Base-by-base conservation (phyloP, 2,113 vertebrate species). In the Oryzias woworae region DNA sequence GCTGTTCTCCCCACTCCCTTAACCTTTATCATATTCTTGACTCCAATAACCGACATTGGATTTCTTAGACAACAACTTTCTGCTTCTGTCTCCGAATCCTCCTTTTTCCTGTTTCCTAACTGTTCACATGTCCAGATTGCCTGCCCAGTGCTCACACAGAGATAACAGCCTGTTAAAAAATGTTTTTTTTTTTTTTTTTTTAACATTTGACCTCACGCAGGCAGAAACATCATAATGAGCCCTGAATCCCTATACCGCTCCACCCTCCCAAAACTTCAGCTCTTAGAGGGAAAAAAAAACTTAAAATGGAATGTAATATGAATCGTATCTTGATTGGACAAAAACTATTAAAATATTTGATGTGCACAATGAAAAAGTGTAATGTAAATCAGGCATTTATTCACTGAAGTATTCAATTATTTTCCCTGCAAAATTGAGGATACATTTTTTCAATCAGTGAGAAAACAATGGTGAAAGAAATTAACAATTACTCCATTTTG, bases 1-100 rank as follows among this genome's bases (percentile, higher is more conserved):
- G 7, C 52, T 73, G 42, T 50, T 53, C 18, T 53, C 8, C 61
- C 45, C 17, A 20, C 47, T 42, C 61, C 18, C 31, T 66, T 54
- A 36, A 10, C 2, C 14, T n/a, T 57, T 60, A 52, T 58, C 12
- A 46, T 61, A 55, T 56, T 45, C 7, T 48, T 26, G 24, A 42
- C 28, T 53, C 22, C 22, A 66, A 56, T 63, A 41, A 66, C 44
- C 22, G 18, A 13, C 16, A 45, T 41, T 6, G 4, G n/a, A 20
- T 59, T 44, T 24, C 12, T 4, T 49, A 58, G 3, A 41, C 48
- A 53, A 7, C 45, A 7, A 16, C 7, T 6, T 18, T n/a, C 13
- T 14, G 58, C 28, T 22, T 24, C 2, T 57, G 47, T 47, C 14
- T 44, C 14, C 24, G 28, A 22, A 24, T 54, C 14, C n/a, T 41